Percentiles rank a stretch among this genome's conserved stretches.
These are phyloP conservation scores for Drymonia ruficornis DNA, from an alignment of 2,888 invertebrate species.

Conservation along the genomic window DNA sequence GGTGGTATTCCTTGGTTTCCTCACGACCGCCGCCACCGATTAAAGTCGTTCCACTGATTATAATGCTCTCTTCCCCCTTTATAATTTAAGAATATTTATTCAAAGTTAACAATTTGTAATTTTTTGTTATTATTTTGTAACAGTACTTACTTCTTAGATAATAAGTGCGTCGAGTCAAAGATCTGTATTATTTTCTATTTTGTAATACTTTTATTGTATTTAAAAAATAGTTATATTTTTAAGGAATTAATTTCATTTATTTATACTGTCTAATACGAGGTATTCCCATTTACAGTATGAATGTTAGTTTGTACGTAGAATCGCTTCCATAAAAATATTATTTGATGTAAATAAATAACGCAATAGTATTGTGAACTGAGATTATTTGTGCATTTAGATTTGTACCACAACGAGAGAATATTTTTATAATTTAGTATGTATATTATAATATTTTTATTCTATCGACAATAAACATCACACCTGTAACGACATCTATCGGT, in stretches of 20 bases:
- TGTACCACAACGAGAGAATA: slow-evolving; percentile 49
- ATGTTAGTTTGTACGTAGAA: slow-evolving; percentile 66
- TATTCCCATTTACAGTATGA: slow-evolving; percentile 77
- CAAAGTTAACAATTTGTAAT: slow-evolving; percentile 71
- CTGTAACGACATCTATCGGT: slow-evolving; percentile 57
- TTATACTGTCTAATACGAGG: slow-evolving; percentile 82
- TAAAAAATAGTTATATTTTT: slow-evolving; percentile 62
- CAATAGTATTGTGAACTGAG: slow-evolving; percentile 78
- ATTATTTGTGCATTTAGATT: slow-evolving; percentile 78
- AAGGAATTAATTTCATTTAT: slow-evolving; percentile 62
- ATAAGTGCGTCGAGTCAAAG: slow-evolving; percentile 83
- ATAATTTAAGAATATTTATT: slow-evolving; percentile 80
- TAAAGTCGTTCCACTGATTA: slow-evolving; percentile 49
- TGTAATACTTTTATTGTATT: slow-evolving; percentile 82
- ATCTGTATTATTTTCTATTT: slow-evolving; percentile 85
- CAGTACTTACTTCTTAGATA: slow-evolving; percentile 74
- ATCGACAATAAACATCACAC: slow-evolving; percentile 20
- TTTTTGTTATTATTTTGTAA: slow-evolving; percentile 73
- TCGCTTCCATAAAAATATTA: slow-evolving; percentile 67
- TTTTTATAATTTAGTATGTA: slow-evolving; percentile 37
- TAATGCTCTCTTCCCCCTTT: slow-evolving; percentile 73
- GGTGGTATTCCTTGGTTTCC: too few relatives aligned
- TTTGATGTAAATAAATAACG: slow-evolving; percentile 66
- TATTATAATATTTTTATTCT: slow-evolving; percentile 8
- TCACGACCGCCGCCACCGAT: slow-evolving; percentile 27